Evolutionary conservation across 1,140 invertebrate genomes (phyloP), one percentile per base, ranked within the genome.

Genomic region (Ceratitis capitata): DNA sequence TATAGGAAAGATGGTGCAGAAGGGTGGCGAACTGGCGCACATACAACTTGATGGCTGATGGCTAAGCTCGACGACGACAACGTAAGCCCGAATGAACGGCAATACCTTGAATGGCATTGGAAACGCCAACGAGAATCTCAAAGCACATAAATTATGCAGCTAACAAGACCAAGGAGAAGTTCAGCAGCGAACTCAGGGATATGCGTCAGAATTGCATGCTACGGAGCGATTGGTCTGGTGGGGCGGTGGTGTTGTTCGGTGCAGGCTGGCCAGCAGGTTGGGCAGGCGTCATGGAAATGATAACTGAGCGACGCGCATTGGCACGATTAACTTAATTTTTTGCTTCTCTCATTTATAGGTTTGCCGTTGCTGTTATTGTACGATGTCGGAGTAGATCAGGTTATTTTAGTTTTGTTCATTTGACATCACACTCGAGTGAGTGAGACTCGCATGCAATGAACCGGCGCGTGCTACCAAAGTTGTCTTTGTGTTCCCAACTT

Each of bases 141-240:
- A 89, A 88, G 86, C 90, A 90, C 90, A 91, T 91, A 91, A 91
- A 91, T 91, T 91, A 91, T 89, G 88, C 89, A 88, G 88, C 89
- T 91, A 91, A 91, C 90, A 91, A 91, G 90, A 91, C 91, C 90
- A 91, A 91, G 90, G 89, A 88, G 89, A 88, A 88, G 58, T 86
- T 87, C 83, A 87, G 86, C 86, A 86, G 85, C 87, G 29, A 69
- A 83, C 84, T 49, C 53, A 29, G n/a, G 84, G 61, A 85, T 49
- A 69, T 88, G 85, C 86, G 88, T 88, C 89, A 88, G 32, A 90
- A 88, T 87, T 88, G 88, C 89, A 90, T 89, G 87, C 86, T 87
- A 88, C 88, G 88, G 87, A 89, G 12, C n/a, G 78, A 26, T 5
- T 6, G 32, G 23, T 39, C 12, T 6, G 32, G 23, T 39, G 35